Evolutionary conservation across 2,113 vertebrate species (phyloP).

Genomic region (Egretta garzetta): DNA sequence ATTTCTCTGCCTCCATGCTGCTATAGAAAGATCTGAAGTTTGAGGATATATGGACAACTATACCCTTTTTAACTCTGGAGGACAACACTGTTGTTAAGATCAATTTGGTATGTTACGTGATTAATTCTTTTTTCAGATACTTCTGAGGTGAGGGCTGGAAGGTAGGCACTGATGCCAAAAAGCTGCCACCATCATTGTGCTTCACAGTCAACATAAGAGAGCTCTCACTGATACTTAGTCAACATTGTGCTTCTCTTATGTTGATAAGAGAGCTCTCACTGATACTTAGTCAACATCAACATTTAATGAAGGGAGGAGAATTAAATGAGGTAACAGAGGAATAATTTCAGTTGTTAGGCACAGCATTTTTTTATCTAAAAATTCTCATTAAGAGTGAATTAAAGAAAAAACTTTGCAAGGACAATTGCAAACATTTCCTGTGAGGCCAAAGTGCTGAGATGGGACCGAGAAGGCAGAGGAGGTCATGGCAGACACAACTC

Average conservation of each 20-base stretch:
- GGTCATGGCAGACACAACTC: neutral
- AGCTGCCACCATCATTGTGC: neutral
- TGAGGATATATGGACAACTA: conserved; percentile 74
- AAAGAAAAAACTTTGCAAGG: neutral
- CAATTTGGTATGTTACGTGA: conserved; percentile 67
- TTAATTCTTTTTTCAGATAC: neutral
- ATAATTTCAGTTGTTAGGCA: neutral
- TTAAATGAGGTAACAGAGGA: neutral
- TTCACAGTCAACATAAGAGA: neutral
- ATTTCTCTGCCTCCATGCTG: conserved; percentile 79
- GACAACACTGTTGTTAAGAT: conserved; percentile 80
- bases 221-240: neutral
- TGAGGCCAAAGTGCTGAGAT: neutral
- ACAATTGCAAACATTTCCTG: neutral
- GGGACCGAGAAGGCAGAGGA: neutral
- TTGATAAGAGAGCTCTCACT: neutral
- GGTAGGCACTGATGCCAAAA: neutral
- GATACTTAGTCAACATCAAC: neutral
- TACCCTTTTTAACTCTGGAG: conserved; percentile 76
- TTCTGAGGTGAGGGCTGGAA: neutral
- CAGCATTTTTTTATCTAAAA: neutral
- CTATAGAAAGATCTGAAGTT: conserved; percentile 79
- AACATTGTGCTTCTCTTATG: too few species aligned
- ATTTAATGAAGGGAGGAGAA: neutral
- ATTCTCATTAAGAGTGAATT: neutral